These are phyloP conservation scores for Dicycla oo DNA, from an alignment of 2,888 invertebrate species.

Conservation along the genomic window DNA sequence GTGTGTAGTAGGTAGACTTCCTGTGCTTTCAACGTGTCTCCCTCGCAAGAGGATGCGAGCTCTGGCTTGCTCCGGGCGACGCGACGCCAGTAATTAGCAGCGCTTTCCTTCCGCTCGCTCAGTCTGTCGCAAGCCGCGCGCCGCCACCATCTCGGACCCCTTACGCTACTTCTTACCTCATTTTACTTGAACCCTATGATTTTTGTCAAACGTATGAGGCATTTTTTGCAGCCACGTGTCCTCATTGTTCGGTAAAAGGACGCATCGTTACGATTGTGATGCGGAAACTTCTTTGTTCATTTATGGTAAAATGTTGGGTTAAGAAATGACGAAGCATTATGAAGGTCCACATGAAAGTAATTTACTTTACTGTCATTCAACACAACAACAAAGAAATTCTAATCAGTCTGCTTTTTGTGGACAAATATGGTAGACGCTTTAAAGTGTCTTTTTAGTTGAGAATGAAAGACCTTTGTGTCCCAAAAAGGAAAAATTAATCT, in stretches of 20 bases:
- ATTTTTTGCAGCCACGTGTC: slow-evolving; percentile 8
- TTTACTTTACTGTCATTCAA: slow-evolving; percentile 70
- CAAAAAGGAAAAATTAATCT: slow-evolving; percentile 76
- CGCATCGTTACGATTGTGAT: slow-evolving; percentile 21
- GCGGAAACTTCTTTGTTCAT: slow-evolving; percentile 49
- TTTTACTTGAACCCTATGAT: slow-evolving; percentile 27
- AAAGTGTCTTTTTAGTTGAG: slow-evolving; percentile 66
- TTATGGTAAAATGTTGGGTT: slow-evolving; percentile 43
- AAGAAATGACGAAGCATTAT: slow-evolving; percentile 50
- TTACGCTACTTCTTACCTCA: slow-evolving; percentile 62
- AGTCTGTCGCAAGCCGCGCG: slow-evolving; percentile 26
- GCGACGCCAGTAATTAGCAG: slow-evolving; percentile 85
- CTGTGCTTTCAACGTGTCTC: slow-evolving; percentile 70
- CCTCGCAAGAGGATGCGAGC: slow-evolving; percentile 67
- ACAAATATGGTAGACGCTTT: slow-evolving; percentile 61
- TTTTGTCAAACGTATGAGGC: slow-evolving; percentile 28
- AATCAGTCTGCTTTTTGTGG: slow-evolving; percentile 70
- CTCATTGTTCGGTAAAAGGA: slow-evolving; percentile 29
- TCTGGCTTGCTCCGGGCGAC: slow-evolving; percentile 79
- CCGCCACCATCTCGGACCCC: slow-evolving; percentile 56
- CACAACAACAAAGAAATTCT: slow-evolving; percentile 77
- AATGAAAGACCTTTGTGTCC: slow-evolving; percentile 62
- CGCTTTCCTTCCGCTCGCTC: slow-evolving; percentile 85
- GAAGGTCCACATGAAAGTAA: slow-evolving; percentile 60
- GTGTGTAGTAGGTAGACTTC: slow-evolving; percentile 67